These are phyloP conservation scores for Lithophane socia DNA, from an alignment of 2,888 invertebrate species.

Conservation along the genomic window DNA sequence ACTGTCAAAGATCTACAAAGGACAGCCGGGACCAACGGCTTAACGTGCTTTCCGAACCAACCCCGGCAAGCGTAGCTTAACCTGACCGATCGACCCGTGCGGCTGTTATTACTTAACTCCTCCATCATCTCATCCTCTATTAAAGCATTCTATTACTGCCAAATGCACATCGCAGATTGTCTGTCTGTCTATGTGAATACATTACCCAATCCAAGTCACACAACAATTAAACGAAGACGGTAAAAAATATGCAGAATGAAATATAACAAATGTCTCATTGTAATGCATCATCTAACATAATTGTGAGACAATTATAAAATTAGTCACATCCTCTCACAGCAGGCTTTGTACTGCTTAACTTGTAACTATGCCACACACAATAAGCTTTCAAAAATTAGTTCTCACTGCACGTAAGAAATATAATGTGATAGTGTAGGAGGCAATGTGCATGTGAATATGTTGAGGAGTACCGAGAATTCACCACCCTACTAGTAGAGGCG, in stretches of 20 bases:
- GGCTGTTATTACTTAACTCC: too few relatives aligned
- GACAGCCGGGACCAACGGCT: too few relatives aligned
- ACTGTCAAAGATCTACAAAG: too few relatives aligned
- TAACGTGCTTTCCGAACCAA: too few relatives aligned
- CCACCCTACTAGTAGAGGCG: conserved; percentile 14
- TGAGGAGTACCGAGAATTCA: conserved; percentile 36
- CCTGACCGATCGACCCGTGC: too few relatives aligned
- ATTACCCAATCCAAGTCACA: conserved; percentile 3
- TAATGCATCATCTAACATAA: conserved; percentile 24
- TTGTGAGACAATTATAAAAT: conserved; percentile 51
- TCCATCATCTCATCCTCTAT: background rate
- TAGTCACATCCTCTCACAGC: conserved; percentile 57
- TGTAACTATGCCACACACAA: conserved; percentile 79
- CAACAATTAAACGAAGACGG: background rate
- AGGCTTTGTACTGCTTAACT: conserved; percentile 65
- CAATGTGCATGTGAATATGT: conserved; percentile 32
- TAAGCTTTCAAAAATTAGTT: conserved; percentile 75
- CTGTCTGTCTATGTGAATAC: background rate
- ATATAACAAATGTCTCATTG: conserved; percentile 3
- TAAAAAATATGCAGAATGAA: background rate
- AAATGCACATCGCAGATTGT: background rate
- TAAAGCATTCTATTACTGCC: background rate
- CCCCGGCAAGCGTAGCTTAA: too few relatives aligned
- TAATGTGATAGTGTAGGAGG: conserved; percentile 48
- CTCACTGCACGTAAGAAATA: conserved; percentile 54